Evolutionary conservation across 2,888 invertebrate genomes (phyloP).

Genomic region (Lumbricus terrestris): DNA sequence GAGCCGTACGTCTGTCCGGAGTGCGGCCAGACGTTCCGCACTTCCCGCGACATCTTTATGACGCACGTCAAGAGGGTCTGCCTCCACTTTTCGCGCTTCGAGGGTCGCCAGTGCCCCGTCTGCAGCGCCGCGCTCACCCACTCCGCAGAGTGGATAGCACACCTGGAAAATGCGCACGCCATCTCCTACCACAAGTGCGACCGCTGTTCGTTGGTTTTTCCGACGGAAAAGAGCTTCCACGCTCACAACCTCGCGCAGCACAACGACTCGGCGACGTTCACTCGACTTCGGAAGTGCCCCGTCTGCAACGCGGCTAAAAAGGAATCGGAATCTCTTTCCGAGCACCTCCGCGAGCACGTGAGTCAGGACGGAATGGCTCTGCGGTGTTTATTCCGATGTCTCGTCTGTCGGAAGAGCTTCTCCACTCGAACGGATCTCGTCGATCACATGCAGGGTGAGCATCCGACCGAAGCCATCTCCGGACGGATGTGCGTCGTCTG

Average conservation of each 20-base stretch:
- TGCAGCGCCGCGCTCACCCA: background rate
- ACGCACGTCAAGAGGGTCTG: constrained; percentile 46
- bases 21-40: constrained; percentile 64
- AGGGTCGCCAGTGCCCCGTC: background rate
- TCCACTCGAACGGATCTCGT: background rate
- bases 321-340: background rate
- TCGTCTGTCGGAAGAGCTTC: background rate
- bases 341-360: constrained; percentile 14
- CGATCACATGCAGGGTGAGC: background rate
- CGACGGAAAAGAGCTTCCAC: background rate
- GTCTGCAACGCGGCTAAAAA: background rate
- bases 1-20: constrained; percentile 68
- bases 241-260: background rate
- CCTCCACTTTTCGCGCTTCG: constrained; percentile 39
- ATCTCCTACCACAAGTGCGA: background rate
- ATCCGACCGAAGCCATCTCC: background rate
- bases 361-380: background rate
- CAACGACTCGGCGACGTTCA: background rate
- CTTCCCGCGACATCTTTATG: constrained; percentile 49
- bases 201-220: background rate
- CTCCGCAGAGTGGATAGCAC: background rate
- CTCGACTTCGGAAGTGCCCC: constrained; percentile 11
- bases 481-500: constrained; percentile 18
- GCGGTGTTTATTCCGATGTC: constrained; percentile 11
- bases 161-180: constrained; percentile 5